A percentile compares a stretch with the other conserved stretches of the same genome.
Conservation (phyloP, 2,113 vertebrate species). For the Procavia capensis region DNA sequence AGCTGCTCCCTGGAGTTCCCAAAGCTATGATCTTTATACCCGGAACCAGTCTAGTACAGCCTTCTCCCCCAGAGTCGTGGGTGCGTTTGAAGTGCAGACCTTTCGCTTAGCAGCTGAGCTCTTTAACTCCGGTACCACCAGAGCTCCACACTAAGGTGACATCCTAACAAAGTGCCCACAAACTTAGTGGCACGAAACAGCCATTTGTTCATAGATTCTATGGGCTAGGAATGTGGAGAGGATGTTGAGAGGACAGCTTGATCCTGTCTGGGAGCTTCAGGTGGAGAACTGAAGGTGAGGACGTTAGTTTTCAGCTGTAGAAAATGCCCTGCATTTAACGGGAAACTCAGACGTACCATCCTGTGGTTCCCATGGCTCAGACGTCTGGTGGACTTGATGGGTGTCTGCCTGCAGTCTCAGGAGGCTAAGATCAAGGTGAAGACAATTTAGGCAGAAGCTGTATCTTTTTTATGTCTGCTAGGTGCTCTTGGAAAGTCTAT, state of each 20-base stretch:
- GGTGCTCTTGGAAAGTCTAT: no score
- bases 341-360: no score
- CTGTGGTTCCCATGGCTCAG: rapidly evolving
- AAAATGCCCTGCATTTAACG: background rate
- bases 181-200: rapidly evolving
- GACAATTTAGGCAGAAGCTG: rapidly evolving
- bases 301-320: background rate
- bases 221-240: background rate
- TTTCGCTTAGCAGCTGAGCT: no score
- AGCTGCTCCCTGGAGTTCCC: no score
- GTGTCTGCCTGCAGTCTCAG: background rate
- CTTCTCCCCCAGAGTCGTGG: no score
- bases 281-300: background rate
- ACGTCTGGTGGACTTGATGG: rapidly evolving
- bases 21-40: no score
- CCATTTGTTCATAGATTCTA: background rate
- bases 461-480: background rate
- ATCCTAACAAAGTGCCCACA: no score
- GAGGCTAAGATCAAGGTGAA: background rate
- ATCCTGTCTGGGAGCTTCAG: background rate
- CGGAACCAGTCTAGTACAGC: no score
- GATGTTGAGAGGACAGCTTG: background rate
- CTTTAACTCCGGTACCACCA: no score
- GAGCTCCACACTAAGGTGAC: background rate
- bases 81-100: no score